A percentile compares a stretch with the other conserved stretches of the same genome.
Conservation (phyloP, 1,140 invertebrate genomes). For the Magallana ariakensis region DNA sequence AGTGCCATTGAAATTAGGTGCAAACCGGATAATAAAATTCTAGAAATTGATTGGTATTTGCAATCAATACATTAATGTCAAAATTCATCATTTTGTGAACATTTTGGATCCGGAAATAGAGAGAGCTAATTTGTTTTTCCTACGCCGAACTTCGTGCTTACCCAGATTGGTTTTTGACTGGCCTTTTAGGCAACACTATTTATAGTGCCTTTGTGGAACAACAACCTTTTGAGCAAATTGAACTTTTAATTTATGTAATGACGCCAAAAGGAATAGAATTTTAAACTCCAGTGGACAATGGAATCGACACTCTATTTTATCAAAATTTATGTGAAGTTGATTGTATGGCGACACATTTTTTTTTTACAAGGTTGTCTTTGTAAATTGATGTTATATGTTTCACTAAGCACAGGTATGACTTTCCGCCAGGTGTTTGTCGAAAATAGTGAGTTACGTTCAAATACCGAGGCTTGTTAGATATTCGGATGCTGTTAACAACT, state of each 20-base stretch:
- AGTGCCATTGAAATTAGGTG: background rate
- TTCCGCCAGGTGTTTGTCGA: no score
- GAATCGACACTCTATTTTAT: background rate
- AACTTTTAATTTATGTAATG: no score
- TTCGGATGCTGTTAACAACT: no score
- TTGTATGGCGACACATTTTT: background rate
- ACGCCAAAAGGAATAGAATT: no score
- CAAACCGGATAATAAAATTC: background rate
- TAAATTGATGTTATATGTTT: no score
- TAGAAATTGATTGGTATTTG: slow-evolving; percentile 25
- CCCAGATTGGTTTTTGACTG: background rate
- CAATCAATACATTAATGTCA: slow-evolving; percentile 9
- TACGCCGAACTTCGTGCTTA: background rate
- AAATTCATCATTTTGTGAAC: slow-evolving; percentile 11
- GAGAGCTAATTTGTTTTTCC: background rate
- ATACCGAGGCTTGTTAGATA: no score
- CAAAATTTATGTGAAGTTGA: background rate
- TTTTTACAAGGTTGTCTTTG: no score
- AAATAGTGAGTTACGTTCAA: no score
- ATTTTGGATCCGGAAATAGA: slow-evolving; percentile 17
- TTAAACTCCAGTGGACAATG: no score
- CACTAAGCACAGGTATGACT: no score
- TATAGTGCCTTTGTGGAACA: no score
- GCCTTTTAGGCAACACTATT: background rate
- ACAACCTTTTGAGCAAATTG: no score